Base-by-base conservation (phyloP, 2,113 vertebrate species). In the Tauraco erythrolophus region DNA sequence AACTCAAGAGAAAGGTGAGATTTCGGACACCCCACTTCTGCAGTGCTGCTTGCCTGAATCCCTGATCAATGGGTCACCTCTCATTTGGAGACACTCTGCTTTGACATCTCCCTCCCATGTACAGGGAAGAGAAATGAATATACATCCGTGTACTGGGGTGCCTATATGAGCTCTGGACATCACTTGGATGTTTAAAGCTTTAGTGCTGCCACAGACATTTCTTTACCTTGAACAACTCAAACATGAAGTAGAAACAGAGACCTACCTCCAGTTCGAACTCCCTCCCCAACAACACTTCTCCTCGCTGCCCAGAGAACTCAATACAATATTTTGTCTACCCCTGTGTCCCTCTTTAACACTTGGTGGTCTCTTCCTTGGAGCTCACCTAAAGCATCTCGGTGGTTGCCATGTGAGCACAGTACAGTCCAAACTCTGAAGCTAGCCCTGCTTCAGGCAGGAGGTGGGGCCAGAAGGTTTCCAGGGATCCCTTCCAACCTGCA, bases 141-240 rank as follows among this genome's bases (percentile, higher is more conserved):
- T 9, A 43, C 15, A 43, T 53, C 33, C 0, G 0, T 11, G 19
- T 10, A 12, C 5, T 25, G 15, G 5, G 10, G 9, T 69, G 14
- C 14, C 43, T 57, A 0, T 35, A 45, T 39, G 23, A 35, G 9
- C 21, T 57, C 54, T 45, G 39, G 46, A 66, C 27, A 56, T 33
- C 51, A 23, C 24, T 43, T 39, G 22, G 7, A 31, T 68, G 19
- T 41, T 75, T 75, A 51, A 78, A 78, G 17, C 15, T 87, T 84
- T 45, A 66, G 31, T 79, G 39, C 16, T 84, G 51, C 46, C 48
- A 35, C 43, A 51, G 27, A 7, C 5, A 27, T 41, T 57, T n/a
- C n/a, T n/a, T n/a, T 37, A 31, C 31, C 14, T 17, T 78, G 9
- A 66, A 43, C 23, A 10, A 25, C 25, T 58, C 82, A 8, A 5